Percentiles rank a stretch among this genome's conserved stretches.
Conservation (phyloP, 2,113 vertebrate species). For the Ivindomyrus marchei region DNA sequence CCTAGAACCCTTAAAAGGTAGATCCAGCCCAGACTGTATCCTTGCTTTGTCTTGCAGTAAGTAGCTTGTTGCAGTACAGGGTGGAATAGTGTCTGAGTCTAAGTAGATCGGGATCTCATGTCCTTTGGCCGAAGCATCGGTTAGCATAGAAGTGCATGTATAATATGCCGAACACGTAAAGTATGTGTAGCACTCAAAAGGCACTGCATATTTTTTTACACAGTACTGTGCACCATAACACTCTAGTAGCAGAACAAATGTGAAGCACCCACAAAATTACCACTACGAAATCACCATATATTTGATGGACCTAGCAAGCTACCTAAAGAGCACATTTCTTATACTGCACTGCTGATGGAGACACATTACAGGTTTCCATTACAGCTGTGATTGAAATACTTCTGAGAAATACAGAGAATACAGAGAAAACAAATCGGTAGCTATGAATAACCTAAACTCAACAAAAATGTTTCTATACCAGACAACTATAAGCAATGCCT, state of each 20-base stretch:
- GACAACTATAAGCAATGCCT: neutral
- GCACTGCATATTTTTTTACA: no score
- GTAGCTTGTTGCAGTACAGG: neutral
- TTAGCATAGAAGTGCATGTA: neutral
- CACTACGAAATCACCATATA: neutral
- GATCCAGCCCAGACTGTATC: neutral
- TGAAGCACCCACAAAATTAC: neutral
- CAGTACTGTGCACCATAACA: neutral
- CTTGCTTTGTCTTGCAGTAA: neutral
- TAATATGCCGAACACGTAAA: neutral
- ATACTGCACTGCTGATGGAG: no score
- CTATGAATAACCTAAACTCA: neutral
- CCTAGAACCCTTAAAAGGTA: neutral
- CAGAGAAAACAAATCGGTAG: neutral
- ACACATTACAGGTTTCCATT: neutral
- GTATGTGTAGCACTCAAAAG: neutral
- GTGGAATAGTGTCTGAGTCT: neutral
- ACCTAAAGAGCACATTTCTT: no score
- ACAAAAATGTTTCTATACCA: neutral
- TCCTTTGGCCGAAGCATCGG: neutral
- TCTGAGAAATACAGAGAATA: neutral
- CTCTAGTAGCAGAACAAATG: neutral
- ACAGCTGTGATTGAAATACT: neutral
- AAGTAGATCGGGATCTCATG: neutral
- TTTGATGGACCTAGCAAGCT: neutral